Evolutionary conservation across 1,140 invertebrate species (phyloP), one percentile per base, ranked within the genome.

Genomic region (Armadillidium nasatum): DNA sequence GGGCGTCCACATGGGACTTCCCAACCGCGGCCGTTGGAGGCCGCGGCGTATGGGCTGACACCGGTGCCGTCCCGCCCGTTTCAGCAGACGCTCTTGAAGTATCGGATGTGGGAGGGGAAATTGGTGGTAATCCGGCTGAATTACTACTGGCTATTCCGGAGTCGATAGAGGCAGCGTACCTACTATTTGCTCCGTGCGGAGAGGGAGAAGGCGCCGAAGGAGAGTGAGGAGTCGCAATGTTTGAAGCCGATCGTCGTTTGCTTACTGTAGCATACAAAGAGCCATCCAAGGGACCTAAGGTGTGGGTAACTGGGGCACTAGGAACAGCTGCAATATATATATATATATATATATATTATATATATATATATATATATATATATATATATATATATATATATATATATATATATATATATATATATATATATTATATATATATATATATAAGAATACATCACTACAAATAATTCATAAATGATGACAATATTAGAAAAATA

Each of bases 221-320:
- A 7, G 80, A 74, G 71, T 80, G 76, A 76, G 82, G 70, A 67
- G 74, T 50, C 71, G 76, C 60, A 44, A 75, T 13, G 19, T 60
- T 60, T 33, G 33, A 33, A 33, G 1, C 6, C 21, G 69, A 50
- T 13, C 73, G 80, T 80, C 83, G 82, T 84, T 90, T 90, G 71
- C 89, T 88, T 77, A 94, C 91, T 10, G 90, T 91, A 69, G 93
- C 93, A 88, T 95, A 94, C 79, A 94, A 89, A 83, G 92, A 94
- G 78, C 93, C 93, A 89, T 95, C 93, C 80, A 94, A 87, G 33
- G 93, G 92, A 50, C 93, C 92, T 83, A 91, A 90, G 15, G 91
- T 92, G 84, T 94, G 85, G 70, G 81, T 77, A 73, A 82, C 79
- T 7, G 76, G 69, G 44, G 75, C 74, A 19, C 23, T 60, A 9